A percentile compares a stretch with the other conserved stretches of the same genome.
Conservation (phyloP, 2,113 vertebrate species). For the Myotis yumanensis region DNA sequence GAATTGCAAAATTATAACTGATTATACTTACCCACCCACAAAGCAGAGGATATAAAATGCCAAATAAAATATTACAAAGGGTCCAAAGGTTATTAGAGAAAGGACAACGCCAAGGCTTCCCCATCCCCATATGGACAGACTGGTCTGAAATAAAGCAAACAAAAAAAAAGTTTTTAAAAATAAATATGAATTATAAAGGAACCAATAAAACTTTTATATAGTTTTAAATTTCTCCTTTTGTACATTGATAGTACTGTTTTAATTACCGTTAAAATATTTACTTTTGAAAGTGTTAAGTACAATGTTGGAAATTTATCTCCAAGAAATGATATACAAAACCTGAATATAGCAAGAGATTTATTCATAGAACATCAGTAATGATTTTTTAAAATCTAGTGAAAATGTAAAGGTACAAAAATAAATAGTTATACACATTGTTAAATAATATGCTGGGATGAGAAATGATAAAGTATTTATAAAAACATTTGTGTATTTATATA, state of each 20-base stretch:
- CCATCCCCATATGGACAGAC: slow-evolving; percentile 99
- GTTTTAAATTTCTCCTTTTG: slow-evolving; percentile 35
- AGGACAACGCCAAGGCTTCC: slow-evolving; percentile 96
- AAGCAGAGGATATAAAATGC: slow-evolving; percentile 99
- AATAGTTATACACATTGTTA: not conserved
- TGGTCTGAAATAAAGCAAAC: slow-evolving; percentile 89
- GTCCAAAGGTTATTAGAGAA: slow-evolving; percentile 98
- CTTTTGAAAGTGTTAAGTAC: slow-evolving; percentile 33
- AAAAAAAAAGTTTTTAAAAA: not conserved
- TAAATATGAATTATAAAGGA: slow-evolving; percentile 38
- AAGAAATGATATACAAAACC: slow-evolving; percentile 30
- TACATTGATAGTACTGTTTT: not conserved
- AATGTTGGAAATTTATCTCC: slow-evolving; percentile 3
- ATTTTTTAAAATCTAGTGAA: not conserved
- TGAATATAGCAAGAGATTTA: not conserved
- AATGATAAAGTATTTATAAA: not conserved
- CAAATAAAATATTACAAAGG: slow-evolving; percentile 98
- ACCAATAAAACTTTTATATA: not conserved
- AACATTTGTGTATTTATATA: slow-evolving; percentile 6
- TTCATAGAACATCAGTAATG: not conserved
- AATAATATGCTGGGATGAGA: not conserved
- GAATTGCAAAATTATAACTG: slow-evolving; percentile 24
- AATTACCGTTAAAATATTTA: slow-evolving; percentile 22
- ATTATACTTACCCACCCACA: slow-evolving; percentile 94
- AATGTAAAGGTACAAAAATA: not conserved